Evolutionary conservation across 2,797 vertebrate genomes (phyloP).

Genomic region (Danio albolineatus): DNA sequence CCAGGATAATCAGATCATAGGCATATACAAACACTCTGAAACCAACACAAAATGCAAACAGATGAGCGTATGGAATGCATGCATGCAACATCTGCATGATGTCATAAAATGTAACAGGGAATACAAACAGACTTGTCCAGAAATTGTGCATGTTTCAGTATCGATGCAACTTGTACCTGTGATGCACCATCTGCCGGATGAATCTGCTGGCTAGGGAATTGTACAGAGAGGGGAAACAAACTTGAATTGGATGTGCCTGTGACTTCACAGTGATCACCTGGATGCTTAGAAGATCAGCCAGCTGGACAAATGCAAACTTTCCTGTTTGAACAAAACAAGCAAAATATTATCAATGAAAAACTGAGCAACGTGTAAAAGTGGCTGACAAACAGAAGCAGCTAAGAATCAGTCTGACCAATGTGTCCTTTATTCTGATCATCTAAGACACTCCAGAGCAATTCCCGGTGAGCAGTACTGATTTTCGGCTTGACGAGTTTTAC

Average conservation of each 20-base stretch:
- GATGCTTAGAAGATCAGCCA: conserved; percentile 93
- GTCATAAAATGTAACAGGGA: neutral
- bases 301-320: conserved; percentile 86
- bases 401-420: conserved; percentile 77
- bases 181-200: conserved; percentile 79
- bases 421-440: conserved; percentile 83
- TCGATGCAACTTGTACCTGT: conserved; percentile 76
- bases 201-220: conserved; percentile 78
- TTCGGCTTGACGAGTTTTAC: conserved; percentile 83
- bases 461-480: conserved; percentile 83
- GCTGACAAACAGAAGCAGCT: neutral
- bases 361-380: neutral
- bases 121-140: neutral
- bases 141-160: neutral
- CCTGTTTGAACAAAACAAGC: conserved; percentile 71
- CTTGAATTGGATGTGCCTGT: conserved; percentile 81
- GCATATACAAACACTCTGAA: conserved; percentile 86
- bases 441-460: conserved; percentile 86
- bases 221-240: conserved; percentile 80
- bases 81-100: neutral
- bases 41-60: neutral
- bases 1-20: conserved; percentile 88
- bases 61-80: neutral
- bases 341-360: neutral
- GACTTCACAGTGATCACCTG: conserved; percentile 87